These are phyloP conservation scores for Synanthedon myopaeformis DNA, from an alignment of 2,888 invertebrate genomes.

Conservation along the genomic window DNA sequence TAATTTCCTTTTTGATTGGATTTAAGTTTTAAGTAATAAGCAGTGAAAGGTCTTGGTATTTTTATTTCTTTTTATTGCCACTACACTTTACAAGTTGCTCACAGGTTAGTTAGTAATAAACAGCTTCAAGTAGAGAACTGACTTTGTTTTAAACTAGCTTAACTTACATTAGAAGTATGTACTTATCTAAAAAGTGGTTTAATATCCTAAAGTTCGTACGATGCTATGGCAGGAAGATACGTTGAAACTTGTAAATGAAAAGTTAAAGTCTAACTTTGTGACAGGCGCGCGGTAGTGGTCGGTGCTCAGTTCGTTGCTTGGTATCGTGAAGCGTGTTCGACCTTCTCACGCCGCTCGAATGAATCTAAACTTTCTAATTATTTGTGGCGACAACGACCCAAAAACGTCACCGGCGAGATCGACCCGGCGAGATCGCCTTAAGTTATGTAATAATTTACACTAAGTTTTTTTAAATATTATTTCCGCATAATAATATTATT, in stretches of 20 bases:
- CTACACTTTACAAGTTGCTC: too few species aligned
- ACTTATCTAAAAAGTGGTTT: slow-evolving; percentile 15
- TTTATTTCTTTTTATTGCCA: too few species aligned
- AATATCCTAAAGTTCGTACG: slow-evolving; percentile 31
- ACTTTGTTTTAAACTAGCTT: too few species aligned
- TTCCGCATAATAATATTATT: too few species aligned
- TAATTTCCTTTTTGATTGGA: too few species aligned
- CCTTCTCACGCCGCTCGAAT: slow-evolving; percentile 36
- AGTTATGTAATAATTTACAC: too few species aligned
- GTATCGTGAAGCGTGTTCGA: slow-evolving; percentile 17
- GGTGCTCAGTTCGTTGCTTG: slow-evolving; percentile 12
- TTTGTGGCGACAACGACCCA: slow-evolving; percentile 30
- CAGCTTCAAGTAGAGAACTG: too few species aligned
- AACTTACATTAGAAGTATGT: too few species aligned
- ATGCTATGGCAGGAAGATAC: slow-evolving; percentile 7
- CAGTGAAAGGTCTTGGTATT: too few species aligned
- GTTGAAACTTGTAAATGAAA: slow-evolving; percentile 59
- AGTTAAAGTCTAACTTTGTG: slow-evolving; percentile 57
- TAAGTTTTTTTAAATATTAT: too few species aligned
- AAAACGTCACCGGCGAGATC: slow-evolving; percentile 22
- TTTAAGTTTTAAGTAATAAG: too few species aligned
- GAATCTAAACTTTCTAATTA: slow-evolving; percentile 55
- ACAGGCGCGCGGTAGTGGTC: slow-evolving; percentile 30
- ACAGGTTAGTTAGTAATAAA: too few species aligned
- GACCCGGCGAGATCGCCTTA: not conserved